phyloP scores from a whole-genome alignment of 2,888 invertebrate genomes.

The Holacanthella duospinosa region DNA sequence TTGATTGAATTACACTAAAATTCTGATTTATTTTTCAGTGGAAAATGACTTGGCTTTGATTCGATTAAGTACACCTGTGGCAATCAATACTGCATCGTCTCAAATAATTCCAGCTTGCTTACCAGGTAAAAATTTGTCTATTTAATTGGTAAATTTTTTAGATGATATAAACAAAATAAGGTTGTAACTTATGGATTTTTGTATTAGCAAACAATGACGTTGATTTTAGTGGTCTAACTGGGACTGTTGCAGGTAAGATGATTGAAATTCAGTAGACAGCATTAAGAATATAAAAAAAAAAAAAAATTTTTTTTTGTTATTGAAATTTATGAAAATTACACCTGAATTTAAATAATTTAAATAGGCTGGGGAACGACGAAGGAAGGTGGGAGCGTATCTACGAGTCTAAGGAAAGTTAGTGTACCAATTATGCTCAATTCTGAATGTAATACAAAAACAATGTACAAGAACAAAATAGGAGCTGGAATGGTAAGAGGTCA shows the following conservation, averaged over 20 bases:
- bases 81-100: background rate
- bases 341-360: background rate
- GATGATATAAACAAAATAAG: no score
- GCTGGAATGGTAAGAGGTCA: slow-evolving; percentile 20
- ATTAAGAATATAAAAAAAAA: background rate
- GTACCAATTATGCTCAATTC: slow-evolving; percentile 21
- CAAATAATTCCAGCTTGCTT: slow-evolving; percentile 8
- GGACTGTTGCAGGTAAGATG: slow-evolving; percentile 10
- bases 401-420: slow-evolving; percentile 17
- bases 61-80: slow-evolving; percentile 6
- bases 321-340: background rate
- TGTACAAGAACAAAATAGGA: slow-evolving; percentile 16
- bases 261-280: no score
- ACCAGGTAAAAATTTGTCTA: no score
- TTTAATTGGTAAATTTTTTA: no score
- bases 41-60: slow-evolving; percentile 20
- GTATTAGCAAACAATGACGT: slow-evolving; percentile 7
- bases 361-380: slow-evolving; percentile 8
- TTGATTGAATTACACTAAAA: no score
- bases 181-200: no score
- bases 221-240: background rate
- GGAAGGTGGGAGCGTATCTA: slow-evolving; percentile 13
- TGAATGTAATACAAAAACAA: slow-evolving; percentile 16
- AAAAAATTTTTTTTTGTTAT: background rate
- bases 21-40: background rate